Conservation (phyloP, 2,888 invertebrate species). For the Polyommatus iphigenia region DNA sequence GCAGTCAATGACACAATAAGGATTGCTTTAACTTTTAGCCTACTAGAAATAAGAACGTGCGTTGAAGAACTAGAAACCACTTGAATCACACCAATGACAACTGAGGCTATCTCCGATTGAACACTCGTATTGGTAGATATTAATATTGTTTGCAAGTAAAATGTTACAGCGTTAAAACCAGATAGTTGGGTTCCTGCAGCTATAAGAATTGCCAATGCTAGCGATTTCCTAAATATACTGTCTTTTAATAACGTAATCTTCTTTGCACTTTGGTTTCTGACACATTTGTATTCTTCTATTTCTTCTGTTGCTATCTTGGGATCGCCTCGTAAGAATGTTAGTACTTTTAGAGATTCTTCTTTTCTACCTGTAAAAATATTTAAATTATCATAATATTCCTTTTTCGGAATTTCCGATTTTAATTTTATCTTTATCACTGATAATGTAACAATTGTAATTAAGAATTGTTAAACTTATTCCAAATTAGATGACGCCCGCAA, state of each 20-base stretch:
- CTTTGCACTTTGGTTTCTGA: conserved; percentile 34
- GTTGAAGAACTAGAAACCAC: conserved; percentile 51
- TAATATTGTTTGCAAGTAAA: conserved; percentile 56
- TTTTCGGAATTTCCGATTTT: too few relatives aligned
- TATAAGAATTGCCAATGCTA: conserved; percentile 42
- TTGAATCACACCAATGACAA: conserved; percentile 54
- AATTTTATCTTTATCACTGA: too few relatives aligned
- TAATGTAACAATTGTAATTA: too few relatives aligned
- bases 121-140: conserved; percentile 53
- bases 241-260: conserved; percentile 43
- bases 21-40: conserved; percentile 43
- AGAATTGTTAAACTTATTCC: too few relatives aligned
- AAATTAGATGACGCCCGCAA: too few relatives aligned
- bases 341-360: conserved; percentile 20
- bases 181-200: conserved; percentile 44
- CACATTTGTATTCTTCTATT: conserved; percentile 49
- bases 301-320: conserved; percentile 43
- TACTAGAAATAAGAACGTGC: conserved; percentile 45
- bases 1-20: conserved; percentile 43
- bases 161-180: conserved; percentile 53
- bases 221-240: conserved; percentile 44
- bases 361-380: conserved; percentile 1
- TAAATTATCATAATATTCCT: background rate
- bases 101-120: conserved; percentile 51
- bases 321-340: background rate